Evolutionary conservation across 2,113 vertebrate species (phyloP), one percentile per base, ranked within the genome.

Genomic region (Halcyon senegalensis): DNA sequence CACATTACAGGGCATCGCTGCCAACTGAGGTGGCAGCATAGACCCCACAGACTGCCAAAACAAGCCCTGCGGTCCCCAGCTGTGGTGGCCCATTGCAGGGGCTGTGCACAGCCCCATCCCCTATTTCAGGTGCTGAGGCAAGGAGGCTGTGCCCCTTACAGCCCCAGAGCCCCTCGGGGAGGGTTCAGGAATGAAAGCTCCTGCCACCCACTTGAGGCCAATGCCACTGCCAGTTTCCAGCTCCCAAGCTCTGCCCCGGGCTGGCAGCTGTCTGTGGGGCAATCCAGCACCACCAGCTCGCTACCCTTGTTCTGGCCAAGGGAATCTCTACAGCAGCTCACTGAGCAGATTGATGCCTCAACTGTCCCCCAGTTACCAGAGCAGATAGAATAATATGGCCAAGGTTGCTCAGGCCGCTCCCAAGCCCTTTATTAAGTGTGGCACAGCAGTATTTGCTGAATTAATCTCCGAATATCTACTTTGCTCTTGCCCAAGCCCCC

Each of bases 51-150:
- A 1, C 13, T n/a, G 50, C 24, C 53, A 5, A 39, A 59, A 21
- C 9, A 56, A 31, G 41, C 35, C 39, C 43, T 35, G 5, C 5
- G 9, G 27, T 53, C 31, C n/a, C 51, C 63, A 59, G 0, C 25
- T 51, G 35, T 3, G 1, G 13, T 37, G 48, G 68, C 43, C n/a
- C 7, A 2, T 2, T 23, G 30, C 13, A 10, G 10, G 24, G 0
- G 9, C 7, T 4, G 7, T 7, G 24, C 12, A 13, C 2, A 6
- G 27, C 33, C 43, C n/a, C 8, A 11, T 6, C 21, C 27, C 43
- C 30, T 62, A 1, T 31, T 83, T 31, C 18, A 24, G 30, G 10
- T 56, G 50, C 59, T 51, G 55, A 84, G 55, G 55, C 30, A 69
- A 68, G n/a, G 55, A 18, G 39, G 9, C 68, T 60, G 8, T n/a